Base-by-base conservation (phyloP, 2,797 vertebrate species). In the Chloroceryle inda region DNA sequence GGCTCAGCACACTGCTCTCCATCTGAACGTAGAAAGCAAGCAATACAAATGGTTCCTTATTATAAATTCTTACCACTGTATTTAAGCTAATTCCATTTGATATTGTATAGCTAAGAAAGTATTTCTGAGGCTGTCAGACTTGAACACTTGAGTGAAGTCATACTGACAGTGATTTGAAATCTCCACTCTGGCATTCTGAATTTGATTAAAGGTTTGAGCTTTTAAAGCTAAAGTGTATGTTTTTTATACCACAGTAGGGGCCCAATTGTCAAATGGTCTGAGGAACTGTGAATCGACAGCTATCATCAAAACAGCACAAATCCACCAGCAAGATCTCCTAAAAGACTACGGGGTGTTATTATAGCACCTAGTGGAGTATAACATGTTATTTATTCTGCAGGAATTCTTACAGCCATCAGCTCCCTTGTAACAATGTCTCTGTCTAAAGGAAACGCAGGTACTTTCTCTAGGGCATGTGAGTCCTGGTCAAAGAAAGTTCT, bases 131-230 rank as follows among this genome's bases (percentile, higher is more conserved):
- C 40, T 76, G 38, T 55, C 86, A 87, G 84, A n/a, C 67, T 92
- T 92, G 66, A 82, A 76, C 66, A 75, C 5, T 17, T 62, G 92
- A 94, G 50, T 52, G 7, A 80, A 97, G 88, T 95, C 79, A 66
- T n/a, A 93, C 44, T 80, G 67, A 93, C 64, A 91, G 80, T 66
- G 77, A 55, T 89, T 92, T 53, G 42, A 92, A 86, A 92, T 92
- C 96, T 92, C 92, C 63, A 88, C 82, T 92, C 74, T 38, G 72
- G 53, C 56, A 94, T 96, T 97, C 91, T 0, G 9, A 62, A 47
- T 91, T 71, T 96, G 95, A 95, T 97, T 94, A 94, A 90, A 92
- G 80, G 62, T 95, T 96, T 92, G 82, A 85, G 92, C 82, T 97
- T 90, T 95, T 92, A 95, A 88, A 96, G 95, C 87, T 93, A 50